Base-by-base conservation (phyloP, 2,888 invertebrate species). In the Flexamia atlantica region DNA sequence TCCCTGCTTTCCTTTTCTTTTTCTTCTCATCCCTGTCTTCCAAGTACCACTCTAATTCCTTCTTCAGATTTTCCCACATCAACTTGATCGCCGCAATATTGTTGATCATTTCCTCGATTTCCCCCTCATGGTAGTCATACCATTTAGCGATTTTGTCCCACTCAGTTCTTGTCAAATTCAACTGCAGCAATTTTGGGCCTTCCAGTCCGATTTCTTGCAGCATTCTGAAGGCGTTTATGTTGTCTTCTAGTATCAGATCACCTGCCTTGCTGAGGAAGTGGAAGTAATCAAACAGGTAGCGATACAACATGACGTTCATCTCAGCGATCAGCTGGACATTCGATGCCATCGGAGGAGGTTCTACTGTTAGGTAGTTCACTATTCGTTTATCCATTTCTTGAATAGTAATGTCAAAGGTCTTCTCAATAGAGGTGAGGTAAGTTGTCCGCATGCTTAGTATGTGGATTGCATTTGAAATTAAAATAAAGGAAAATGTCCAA, bases 51-150 rank as follows among this genome's bases (percentile, higher is more conserved):
- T 76, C 76, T n/a, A 76, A 17, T 0, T 76, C 40, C 17, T 25
- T 76, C 25, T 76, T 76, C 12, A 76, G 17, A 25, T 42, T 76
- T 9, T 46, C n/a, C 76, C 76, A 76, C 76, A 76, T 50, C n/a
- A 46, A 46, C 50, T 76, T 76, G 3, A 28, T 76, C 36, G 76
- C 42, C 9, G 40, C 76, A 28, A 76, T 7, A 2, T 23, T 76
- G 50, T 23, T 76, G 5, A 46, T 76, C 76, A 76, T 46, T 46
- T 76, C 76, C 76, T 46, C 76, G 12, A 76, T 76, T 28, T 76
- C 76, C 36, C 28, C 46, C 50, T 76, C 76, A n/a, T 50, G 76
- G 50, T 46, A 76, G 20, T 46, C 76, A 46, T 76, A 76, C 42
- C 17, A 50, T 40, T 76, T 76, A 1, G 46, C 76, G 12, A 76